Conservation (phyloP, 2,888 invertebrate genomes). For the Hyposoter didymator region DNA sequence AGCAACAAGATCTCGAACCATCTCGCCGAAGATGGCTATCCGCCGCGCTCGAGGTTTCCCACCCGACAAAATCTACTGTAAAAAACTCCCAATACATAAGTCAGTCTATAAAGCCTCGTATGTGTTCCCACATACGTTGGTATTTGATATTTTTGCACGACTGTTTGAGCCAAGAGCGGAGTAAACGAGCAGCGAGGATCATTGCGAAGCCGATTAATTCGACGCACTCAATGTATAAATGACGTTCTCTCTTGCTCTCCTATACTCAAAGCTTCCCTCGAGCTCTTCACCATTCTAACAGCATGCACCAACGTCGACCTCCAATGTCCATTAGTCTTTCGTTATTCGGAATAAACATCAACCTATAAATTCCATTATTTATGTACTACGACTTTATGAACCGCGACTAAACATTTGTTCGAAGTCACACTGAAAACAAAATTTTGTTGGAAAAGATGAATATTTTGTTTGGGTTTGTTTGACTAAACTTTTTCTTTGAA, state of each 20-base stretch:
- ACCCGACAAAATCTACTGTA: constrained; percentile 55
- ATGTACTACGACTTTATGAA: constrained; percentile 2
- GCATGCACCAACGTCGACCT: not conserved
- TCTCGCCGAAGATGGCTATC: constrained; percentile 54
- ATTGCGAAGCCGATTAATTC: constrained; percentile 62
- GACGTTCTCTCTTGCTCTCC: not conserved
- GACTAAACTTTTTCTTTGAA: no score
- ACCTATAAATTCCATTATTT: constrained; percentile 35
- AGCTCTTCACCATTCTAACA: constrained; percentile 53
- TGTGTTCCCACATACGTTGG: not conserved
- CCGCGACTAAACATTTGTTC: not conserved
- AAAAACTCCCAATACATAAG: not conserved
- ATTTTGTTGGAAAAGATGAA: no score
- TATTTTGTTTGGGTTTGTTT: no score
- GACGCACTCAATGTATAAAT: constrained; percentile 53
- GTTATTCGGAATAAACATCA: constrained; percentile 42
- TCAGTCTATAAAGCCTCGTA: not conserved
- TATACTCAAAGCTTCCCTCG: constrained; percentile 13
- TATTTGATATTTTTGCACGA: constrained; percentile 2
- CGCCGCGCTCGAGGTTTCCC: constrained; percentile 42
- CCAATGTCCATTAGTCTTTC: constrained; percentile 38
- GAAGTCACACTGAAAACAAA: no score
- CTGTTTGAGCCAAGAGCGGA: constrained; percentile 11
- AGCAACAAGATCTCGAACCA: constrained; percentile 41
- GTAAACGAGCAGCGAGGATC: constrained; percentile 56